Conservation (phyloP, 2,113 vertebrate genomes). For the Elaphurus davidianus region DNA sequence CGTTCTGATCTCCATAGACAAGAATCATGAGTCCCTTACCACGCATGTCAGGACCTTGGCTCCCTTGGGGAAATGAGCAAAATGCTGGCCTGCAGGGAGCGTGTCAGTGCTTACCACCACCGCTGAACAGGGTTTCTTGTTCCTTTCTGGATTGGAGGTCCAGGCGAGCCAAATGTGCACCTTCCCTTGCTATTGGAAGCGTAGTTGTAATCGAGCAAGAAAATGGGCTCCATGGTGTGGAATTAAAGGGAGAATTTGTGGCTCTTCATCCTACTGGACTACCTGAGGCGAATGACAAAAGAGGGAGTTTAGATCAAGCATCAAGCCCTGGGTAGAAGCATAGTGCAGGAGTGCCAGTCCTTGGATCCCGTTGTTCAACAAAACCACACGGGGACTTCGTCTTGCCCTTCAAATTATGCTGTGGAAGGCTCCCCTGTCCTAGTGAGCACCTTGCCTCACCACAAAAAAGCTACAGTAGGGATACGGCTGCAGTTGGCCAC, state of each 20-base stretch:
- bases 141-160: not conserved
- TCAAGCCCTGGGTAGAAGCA: not conserved
- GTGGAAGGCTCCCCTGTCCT: not conserved
- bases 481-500: not conserved
- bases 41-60: constrained; percentile 85
- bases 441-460: not conserved
- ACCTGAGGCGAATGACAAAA: not conserved
- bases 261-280: not conserved
- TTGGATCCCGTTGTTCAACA: not conserved
- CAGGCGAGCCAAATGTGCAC: not conserved
- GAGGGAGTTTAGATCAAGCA: not conserved
- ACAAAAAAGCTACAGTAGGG: not conserved
- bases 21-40: constrained; percentile 88
- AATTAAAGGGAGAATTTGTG: not conserved
- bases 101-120: not conserved
- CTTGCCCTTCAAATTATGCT: not conserved
- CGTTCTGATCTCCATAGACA: constrained; percentile 90
- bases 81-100: not conserved
- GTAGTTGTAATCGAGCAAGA: not conserved
- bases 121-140: not conserved
- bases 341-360: not conserved
- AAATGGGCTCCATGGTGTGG: not conserved
- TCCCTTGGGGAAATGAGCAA: constrained; percentile 81
- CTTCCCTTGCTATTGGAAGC: not conserved
- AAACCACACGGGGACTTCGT: not conserved